Evolutionary conservation across 2,113 vertebrate genomes (phyloP), one percentile per base, ranked within the genome.

Genomic region (Emydura subglobosa): DNA sequence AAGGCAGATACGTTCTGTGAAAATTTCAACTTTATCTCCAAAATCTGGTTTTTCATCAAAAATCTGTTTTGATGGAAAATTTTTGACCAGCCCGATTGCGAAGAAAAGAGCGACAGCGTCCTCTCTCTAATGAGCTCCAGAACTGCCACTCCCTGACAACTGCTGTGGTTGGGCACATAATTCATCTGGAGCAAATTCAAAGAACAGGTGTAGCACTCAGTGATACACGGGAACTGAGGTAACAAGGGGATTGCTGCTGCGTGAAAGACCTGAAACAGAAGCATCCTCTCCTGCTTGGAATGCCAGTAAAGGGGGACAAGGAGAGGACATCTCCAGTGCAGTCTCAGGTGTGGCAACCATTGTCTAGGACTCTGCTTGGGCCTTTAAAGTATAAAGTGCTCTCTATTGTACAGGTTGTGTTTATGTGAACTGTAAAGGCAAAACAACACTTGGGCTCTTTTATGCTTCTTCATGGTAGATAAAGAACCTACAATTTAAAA

Each of bases 401-500:
- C 79, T n/a, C 14, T 16, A 12, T 25, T 55, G 24, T 39, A 7
- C 4, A n/a, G 14, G 6, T 10, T 34, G 42, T 39, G 10, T 27
- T 55, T 42, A 16, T 55, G 53, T 22, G n/a, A 55, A 57, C 2
- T 9, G n/a, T 27, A 44, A 82, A 55, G 49, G 29, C 16, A 51
- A 76, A 11, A 14, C 24, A 27, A 29, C 8, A 4, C 29, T 49
- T 79, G 25, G 34, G 79, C 79, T 51, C 22, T 55, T 27, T 39
- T 17, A 29, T 17, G 39, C 39, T 19, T 42, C 80, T 57, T 57
- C 10, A 25, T 10, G 3, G 14, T n/a, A 19, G 44, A 11, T 57
- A 42, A 25, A 57, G 10, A 4, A 31, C 17, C 12, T 0, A 50
- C 14, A 1, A 2, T 19, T 68, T 59, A 25, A 59, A 59, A 29